Conservation (phyloP, 2,797 vertebrate genomes). For the Cuculus canorus region DNA sequence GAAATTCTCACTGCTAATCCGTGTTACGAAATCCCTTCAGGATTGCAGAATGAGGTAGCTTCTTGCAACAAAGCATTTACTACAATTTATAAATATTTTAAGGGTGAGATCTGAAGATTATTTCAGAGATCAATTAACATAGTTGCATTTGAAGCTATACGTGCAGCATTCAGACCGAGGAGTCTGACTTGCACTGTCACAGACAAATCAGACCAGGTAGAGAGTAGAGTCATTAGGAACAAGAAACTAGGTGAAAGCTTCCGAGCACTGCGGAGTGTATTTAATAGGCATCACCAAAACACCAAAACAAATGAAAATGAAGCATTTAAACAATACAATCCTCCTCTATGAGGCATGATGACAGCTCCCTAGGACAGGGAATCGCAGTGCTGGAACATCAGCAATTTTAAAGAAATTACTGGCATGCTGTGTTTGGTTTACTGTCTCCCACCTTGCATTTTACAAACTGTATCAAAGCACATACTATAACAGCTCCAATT, state of each 20-base stretch:
- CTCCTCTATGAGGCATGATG: neutral
- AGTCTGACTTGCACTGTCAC: neutral
- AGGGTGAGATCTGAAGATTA: neutral
- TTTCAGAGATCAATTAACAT: neutral
- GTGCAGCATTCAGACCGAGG: neutral
- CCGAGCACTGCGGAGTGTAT: neutral
- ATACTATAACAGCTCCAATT: conserved; percentile 72
- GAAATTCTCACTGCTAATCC: neutral
- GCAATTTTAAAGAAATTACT: conserved; percentile 71
- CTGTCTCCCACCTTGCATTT: conserved; percentile 70
- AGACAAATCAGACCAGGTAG: neutral
- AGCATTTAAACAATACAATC: neutral
- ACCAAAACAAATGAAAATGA: neutral
- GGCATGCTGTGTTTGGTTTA: conserved; percentile 69
- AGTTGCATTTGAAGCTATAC: neutral
- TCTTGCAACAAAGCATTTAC: neutral
- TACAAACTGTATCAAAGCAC: conserved; percentile 75
- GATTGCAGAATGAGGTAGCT: neutral
- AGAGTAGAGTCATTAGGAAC: neutral
- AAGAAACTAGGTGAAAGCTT: neutral
- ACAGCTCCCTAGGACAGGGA: conserved; percentile 30
- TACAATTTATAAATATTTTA: neutral
- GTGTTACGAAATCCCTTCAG: neutral
- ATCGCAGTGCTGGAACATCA: conserved; percentile 29
- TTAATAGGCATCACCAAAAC: neutral